Percentiles rank a stretch among this genome's conserved stretches.
Conservation (phyloP, 2,113 vertebrate genomes). For the Chaetorhynchus papuensis region DNA sequence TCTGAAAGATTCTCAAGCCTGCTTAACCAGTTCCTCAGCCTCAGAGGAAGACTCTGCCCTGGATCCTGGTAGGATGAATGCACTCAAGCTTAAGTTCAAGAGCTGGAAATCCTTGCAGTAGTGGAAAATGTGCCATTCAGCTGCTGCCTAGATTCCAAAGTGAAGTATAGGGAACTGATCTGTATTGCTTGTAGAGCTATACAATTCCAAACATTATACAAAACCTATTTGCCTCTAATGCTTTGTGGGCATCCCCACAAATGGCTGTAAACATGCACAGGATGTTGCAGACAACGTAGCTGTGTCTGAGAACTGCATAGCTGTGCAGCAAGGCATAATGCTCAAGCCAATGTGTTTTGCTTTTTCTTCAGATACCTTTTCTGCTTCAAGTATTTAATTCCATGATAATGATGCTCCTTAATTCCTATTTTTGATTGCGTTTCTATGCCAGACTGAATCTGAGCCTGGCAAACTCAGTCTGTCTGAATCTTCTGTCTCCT, state of each 20-base stretch:
- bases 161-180: neutral
- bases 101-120: neutral
- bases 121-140: neutral
- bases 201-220: neutral
- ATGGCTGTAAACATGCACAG: neutral
- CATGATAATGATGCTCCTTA: neutral
- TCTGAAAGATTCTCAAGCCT: neutral
- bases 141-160: neutral
- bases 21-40: neutral
- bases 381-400: neutral
- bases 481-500: neutral
- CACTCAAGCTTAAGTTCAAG: neutral
- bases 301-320: neutral
- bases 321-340: neutral
- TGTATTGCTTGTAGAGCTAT: neutral
- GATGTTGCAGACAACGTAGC: neutral
- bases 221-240: neutral
- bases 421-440: neutral
- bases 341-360: neutral
- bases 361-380: neutral
- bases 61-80: neutral
- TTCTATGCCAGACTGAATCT: neutral
- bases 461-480: neutral
- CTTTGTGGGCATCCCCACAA: neutral
- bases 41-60: neutral